A percentile compares a stretch with the other conserved stretches of the same genome.
These are phyloP conservation scores for Listrodromus nycthemerus DNA, from an alignment of 2,888 invertebrate species.

Conservation along the genomic window DNA sequence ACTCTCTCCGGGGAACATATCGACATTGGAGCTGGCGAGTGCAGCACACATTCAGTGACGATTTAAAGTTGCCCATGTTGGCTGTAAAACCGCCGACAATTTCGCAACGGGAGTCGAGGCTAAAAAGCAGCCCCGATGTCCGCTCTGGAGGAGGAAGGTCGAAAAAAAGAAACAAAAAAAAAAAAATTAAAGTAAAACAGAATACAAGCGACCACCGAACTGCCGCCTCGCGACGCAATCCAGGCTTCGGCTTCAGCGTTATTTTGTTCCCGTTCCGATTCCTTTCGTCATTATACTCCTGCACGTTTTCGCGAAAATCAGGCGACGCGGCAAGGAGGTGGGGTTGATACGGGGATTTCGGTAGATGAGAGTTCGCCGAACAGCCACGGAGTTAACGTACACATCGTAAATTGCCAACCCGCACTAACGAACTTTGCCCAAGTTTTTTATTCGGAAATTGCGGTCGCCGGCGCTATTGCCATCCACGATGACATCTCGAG, in stretches of 20 bases:
- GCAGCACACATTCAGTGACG: conserved; percentile 13
- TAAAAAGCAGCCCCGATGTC: conserved; percentile 3
- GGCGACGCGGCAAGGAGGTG: not conserved
- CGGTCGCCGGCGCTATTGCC: conserved; percentile 26
- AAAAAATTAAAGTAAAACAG: conserved; percentile 12
- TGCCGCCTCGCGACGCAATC: not conserved
- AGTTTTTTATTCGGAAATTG: conserved; percentile 56
- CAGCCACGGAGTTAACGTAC: conserved; percentile 19
- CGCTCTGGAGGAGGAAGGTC: conserved; percentile 12
- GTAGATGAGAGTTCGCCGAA: not conserved
- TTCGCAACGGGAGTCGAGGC: conserved; percentile 2
- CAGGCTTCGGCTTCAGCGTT: conserved; percentile 11
- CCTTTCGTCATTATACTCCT: conserved; percentile 17
- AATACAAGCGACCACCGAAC: not conserved
- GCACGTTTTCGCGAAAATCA: not conserved
- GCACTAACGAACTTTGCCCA: conserved; percentile 51
- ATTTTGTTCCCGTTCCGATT: conserved; percentile 10
- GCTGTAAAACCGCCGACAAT: conserved; percentile 37
- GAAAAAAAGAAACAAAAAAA: conserved; percentile 25
- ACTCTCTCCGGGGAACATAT: conserved; percentile 34
- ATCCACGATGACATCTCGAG: conserved; percentile 12
- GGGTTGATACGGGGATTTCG: not conserved
- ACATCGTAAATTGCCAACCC: conserved; percentile 39
- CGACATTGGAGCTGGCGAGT: conserved; percentile 7
- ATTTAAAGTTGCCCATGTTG: conserved; percentile 35